phyloP scores from a whole-genome alignment of 2,113 vertebrate species.

The Tyto alba region DNA sequence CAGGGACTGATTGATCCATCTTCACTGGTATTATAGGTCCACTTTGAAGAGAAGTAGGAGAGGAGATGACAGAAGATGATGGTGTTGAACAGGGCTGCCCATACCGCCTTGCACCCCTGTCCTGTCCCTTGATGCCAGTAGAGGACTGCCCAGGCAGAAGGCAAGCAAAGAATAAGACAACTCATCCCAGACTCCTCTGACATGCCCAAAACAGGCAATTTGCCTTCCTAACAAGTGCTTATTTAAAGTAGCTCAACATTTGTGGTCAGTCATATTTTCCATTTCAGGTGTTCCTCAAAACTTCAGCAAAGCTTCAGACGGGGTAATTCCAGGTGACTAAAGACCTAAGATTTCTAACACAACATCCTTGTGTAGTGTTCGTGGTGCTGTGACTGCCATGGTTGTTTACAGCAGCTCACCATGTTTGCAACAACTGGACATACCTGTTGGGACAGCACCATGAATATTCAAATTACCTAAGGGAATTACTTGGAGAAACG shows the following conservation, averaged over 20 bases:
- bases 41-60: neutral
- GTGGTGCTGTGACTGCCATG: neutral
- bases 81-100: neutral
- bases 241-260: neutral
- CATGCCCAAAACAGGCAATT: neutral
- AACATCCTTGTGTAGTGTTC: fast-evolving
- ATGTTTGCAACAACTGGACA: neutral
- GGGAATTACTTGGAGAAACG: neutral
- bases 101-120: neutral
- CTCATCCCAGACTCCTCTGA: neutral
- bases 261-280: neutral
- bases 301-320: neutral
- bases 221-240: neutral
- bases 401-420: neutral
- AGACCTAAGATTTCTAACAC: neutral
- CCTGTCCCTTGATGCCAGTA: neutral
- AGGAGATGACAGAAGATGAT: neutral
- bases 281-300: neutral
- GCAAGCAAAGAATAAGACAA: neutral
- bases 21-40: neutral
- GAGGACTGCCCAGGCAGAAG: neutral
- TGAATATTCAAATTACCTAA: neutral
- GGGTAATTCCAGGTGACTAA: neutral
- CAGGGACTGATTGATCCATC: neutral
- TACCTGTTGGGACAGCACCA: neutral